These are phyloP conservation scores for Agrochola lychnidis DNA, from an alignment of 2,888 invertebrate genomes.

Conservation along the genomic window DNA sequence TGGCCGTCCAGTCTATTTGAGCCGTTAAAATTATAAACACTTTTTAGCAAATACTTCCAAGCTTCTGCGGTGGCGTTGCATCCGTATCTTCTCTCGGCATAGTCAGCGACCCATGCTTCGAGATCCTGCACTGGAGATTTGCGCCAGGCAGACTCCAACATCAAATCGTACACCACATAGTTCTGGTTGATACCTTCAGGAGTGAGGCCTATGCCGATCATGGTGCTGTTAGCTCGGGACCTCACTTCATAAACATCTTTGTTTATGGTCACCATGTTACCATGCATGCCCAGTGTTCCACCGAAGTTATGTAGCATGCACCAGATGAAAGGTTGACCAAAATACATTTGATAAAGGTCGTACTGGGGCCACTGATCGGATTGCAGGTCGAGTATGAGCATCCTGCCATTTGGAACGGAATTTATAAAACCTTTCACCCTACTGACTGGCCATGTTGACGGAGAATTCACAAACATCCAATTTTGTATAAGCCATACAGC, in stretches of 20 bases:
- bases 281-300: constrained; percentile 97
- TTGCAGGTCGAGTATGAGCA: constrained; percentile 97
- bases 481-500: constrained; percentile 96
- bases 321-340: constrained; percentile 98
- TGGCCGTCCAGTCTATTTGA: constrained; percentile 93
- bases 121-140: constrained; percentile 91
- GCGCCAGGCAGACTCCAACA: constrained; percentile 95
- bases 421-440: constrained; percentile 93
- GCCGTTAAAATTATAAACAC: constrained; percentile 94
- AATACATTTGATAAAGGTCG: constrained; percentile 91
- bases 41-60: constrained; percentile 92
- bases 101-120: constrained; percentile 92
- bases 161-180: constrained; percentile 97
- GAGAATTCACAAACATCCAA: constrained; percentile 95
- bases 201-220: constrained; percentile 97
- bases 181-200: constrained; percentile 99
- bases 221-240: constrained; percentile 92
- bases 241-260: constrained; percentile 92
- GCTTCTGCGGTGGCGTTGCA: constrained; percentile 90
- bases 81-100: constrained; percentile 94
- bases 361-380: constrained; percentile 95
- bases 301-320: constrained; percentile 99
- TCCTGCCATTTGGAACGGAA: constrained; percentile 94
- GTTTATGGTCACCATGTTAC: constrained; percentile 94
- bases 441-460: constrained; percentile 92